Base-by-base conservation (phyloP, 2,888 invertebrate species). In the Noctua janthina region DNA sequence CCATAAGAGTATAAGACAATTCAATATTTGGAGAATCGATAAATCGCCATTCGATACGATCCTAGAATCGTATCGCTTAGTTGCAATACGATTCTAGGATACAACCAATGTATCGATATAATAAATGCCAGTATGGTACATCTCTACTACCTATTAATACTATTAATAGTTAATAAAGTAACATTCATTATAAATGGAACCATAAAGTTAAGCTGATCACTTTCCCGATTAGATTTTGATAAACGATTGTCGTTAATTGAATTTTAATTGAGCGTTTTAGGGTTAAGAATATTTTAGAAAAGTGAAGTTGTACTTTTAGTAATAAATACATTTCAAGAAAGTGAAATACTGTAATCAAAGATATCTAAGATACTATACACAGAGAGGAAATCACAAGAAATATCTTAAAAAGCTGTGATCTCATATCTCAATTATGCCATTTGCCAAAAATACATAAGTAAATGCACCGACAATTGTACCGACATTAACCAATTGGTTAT, bases 81-180 rank as follows among this genome's bases (percentile, higher is more conserved):
- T 39, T 39, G 4, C 4, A 1, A 64, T 62, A 15, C 15, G 15
- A 29, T 29, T 29, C 29, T 29, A 29, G 29, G 15, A 62, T 62
- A 29, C 2, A 29, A 35, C 4, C 17, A 39, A 66, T 10, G 4
- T 68, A 68, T 46, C 68, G 68, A n/a, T 68, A 68, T n/a, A 15
- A 43, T 43, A 11, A 46, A 68, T 68, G 15, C n/a, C 6, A 46
- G 46, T 15, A n/a, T n/a, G 7, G n/a, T 8, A 17, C 68, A 46
- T 46, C 68, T n/a, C 49, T n/a, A 68, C 71, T 43, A 76, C 39
- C 74, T 82, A 82, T 74, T 78, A 84, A 86, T 86, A 80, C 51
- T 78, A 71, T 83, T 81, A 81, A 88, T 88, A 83, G 81, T 81
- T 81, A 84, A 83, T 87, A 84, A 86, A 86, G 68, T 66, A 76